phyloP scores from a whole-genome alignment of 2,113 vertebrate genomes.

The Oenanthe oenanthe region DNA sequence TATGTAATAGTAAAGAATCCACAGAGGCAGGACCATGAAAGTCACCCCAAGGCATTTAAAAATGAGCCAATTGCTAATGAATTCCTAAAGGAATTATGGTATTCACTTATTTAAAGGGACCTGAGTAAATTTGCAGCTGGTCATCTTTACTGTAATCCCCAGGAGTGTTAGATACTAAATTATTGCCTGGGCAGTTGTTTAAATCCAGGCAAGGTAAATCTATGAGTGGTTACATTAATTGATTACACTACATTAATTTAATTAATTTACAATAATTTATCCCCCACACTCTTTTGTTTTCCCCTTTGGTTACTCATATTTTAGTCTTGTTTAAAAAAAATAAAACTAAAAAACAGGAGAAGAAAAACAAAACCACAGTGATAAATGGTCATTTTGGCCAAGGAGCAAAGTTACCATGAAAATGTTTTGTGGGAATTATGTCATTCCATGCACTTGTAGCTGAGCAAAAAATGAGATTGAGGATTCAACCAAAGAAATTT shows the following conservation, averaged over 20 bases:
- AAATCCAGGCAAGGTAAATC: neutral
- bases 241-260: too few species aligned
- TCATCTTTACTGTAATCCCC: neutral
- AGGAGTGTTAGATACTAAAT: neutral
- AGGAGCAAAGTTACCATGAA: neutral
- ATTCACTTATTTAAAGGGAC: neutral
- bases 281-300: fast-evolving
- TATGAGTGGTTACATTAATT: neutral
- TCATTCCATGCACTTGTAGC: neutral
- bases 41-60: neutral
- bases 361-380: too few species aligned
- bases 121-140: neutral
- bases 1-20: neutral
- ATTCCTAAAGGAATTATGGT: neutral
- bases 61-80: neutral
- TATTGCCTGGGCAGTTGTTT: neutral
- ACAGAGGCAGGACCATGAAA: neutral
- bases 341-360: neutral
- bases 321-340: neutral
- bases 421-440: neutral
- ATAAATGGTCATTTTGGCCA: neutral
- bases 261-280: neutral
- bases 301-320: neutral
- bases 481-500: neutral
- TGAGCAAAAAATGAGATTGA: neutral